These are phyloP conservation scores for Semnornis frantzii DNA, from an alignment of 2,113 vertebrate genomes.

Conservation along the genomic window DNA sequence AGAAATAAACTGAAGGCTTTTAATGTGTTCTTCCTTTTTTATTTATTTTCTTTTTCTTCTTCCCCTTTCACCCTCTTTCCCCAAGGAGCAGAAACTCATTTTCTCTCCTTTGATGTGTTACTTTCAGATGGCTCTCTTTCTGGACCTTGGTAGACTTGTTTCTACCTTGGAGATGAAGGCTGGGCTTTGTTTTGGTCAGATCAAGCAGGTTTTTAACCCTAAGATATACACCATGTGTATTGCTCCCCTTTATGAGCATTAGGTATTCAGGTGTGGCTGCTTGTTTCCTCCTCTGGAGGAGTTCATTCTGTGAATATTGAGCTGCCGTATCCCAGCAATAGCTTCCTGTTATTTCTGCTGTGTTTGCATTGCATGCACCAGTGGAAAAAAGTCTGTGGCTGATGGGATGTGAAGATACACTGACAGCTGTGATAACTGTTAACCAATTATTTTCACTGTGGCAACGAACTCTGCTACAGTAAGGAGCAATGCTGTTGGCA, in stretches of 20 bases:
- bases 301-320: neutral
- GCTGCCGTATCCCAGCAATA: neutral
- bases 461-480: rapidly evolving
- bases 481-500: neutral
- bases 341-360: neutral
- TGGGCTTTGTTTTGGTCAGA: conserved; percentile 9
- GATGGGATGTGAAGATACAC: neutral
- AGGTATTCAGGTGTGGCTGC: neutral
- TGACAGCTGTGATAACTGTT: neutral
- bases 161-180: conserved; percentile 3
- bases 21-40: neutral
- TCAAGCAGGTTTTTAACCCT: neutral
- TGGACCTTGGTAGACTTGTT: neutral
- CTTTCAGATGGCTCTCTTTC: conserved; percentile 36
- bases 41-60: neutral
- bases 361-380: neutral
- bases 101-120: conserved; percentile 38
- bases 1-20: neutral
- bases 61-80: conserved; percentile 10
- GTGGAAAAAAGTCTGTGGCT: neutral
- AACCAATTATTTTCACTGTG: neutral
- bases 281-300: conserved; percentile 22
- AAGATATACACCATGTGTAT: neutral
- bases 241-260: conserved; percentile 18
- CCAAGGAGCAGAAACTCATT: conserved; percentile 44